A percentile compares a stretch with the other conserved stretches of the same genome.
These are phyloP conservation scores for Epizoanthus fatuus DNA, from an alignment of 92 coral and sea anemone species.

Conservation along the genomic window DNA sequence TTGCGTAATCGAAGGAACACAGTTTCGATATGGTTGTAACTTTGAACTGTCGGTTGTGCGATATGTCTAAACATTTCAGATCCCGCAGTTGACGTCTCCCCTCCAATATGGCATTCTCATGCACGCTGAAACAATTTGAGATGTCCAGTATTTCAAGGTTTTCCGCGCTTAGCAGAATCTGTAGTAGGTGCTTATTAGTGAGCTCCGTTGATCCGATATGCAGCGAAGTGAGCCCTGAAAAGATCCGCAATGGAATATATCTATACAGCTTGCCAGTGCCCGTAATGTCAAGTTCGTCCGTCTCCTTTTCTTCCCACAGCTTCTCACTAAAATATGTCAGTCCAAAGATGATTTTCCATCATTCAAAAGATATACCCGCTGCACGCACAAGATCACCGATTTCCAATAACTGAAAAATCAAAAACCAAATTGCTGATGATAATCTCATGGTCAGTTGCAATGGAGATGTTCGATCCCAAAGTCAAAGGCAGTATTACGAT, in stretches of 20 bases:
- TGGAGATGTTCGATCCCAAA: too few relatives aligned
- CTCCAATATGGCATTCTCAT: constrained; percentile 21
- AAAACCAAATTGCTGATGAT: neutral
- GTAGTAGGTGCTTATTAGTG: constrained; percentile 6
- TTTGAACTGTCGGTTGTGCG: neutral
- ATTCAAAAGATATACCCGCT: neutral
- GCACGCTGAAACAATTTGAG: constrained; percentile 10
- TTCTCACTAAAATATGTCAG: neutral
- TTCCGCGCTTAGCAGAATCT: neutral
- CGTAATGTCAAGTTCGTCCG: constrained; percentile 13
- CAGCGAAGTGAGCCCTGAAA: constrained; percentile 11
- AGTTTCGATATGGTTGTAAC: constrained; percentile 6
- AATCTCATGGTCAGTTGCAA: too few relatives aligned
- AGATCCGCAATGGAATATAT: constrained; percentile 9
- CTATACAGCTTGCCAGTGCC: constrained; percentile 3
- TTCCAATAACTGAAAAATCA: constrained; percentile 1
- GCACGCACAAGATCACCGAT: constrained; percentile 2
- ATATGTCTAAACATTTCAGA: constrained; percentile 13
- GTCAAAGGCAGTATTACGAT: too few relatives aligned
- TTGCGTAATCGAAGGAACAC: constrained; percentile 10
- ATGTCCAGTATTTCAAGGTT: constrained; percentile 16
- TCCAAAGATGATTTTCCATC: neutral
- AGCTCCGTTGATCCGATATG: constrained; percentile 7
- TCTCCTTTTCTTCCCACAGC: constrained; percentile 9
- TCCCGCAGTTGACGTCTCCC: neutral